Evolutionary conservation across 2,888 invertebrate genomes (phyloP).

Genomic region (Hydriomena furcata): DNA sequence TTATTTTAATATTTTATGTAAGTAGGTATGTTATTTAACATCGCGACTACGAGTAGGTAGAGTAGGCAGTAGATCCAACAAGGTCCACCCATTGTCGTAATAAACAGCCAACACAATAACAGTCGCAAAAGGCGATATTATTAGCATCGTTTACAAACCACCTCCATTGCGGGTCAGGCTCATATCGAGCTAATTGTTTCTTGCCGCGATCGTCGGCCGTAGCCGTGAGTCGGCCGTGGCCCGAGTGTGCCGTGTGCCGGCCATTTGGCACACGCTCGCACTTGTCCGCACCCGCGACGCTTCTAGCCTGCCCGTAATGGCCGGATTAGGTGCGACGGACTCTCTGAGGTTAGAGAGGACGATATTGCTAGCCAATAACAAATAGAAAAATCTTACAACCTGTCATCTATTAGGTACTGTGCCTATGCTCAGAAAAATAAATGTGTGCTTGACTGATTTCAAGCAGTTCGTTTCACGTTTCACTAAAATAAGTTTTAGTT

Average conservation of each 20-base stretch:
- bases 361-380: constrained; percentile 5
- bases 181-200: constrained; percentile 8
- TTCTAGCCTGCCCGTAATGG: background rate
- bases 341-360: background rate
- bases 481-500: no score
- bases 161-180: background rate
- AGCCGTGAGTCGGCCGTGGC: background rate
- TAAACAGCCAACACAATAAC: constrained; percentile 4
- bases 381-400: constrained; percentile 2
- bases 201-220: background rate
- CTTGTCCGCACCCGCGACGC: background rate
- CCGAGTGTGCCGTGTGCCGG: background rate
- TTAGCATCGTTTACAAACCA: background rate
- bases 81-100: background rate
- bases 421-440: no score
- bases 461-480: no score
- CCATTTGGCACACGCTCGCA: constrained; percentile 10
- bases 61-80: no score
- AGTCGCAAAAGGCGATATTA: constrained; percentile 1
- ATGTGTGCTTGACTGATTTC: no score
- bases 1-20: no score
- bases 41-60: no score
- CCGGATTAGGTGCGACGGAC: background rate
- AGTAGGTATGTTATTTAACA: no score
- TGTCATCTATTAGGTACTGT: no score